Percentiles rank a stretch among this genome's conserved stretches.
These are phyloP conservation scores for Proctacanthus coquilletti DNA, from an alignment of 1,140 invertebrate genomes.

Conservation along the genomic window DNA sequence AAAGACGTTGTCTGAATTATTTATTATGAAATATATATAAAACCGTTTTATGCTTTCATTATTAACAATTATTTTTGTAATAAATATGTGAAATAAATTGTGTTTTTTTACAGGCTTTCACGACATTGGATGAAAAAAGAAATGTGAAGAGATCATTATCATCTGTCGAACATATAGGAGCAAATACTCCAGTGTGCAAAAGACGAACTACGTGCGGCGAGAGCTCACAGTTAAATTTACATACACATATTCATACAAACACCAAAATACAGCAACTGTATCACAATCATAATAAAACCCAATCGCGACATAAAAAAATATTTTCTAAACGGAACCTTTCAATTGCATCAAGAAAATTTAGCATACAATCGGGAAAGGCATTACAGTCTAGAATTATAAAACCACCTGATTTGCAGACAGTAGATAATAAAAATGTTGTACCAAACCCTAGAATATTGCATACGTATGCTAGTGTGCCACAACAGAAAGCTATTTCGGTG, in stretches of 20 bases:
- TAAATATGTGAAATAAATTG: too few species aligned
- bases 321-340: conserved; percentile 10
- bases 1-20: too few species aligned
- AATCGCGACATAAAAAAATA: conserved; percentile 6
- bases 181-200: too few species aligned
- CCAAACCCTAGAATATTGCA: neutral
- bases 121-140: neutral
- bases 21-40: too few species aligned
- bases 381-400: too few species aligned
- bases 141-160: neutral
- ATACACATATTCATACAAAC: neutral
- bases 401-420: too few species aligned
- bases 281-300: conserved; percentile 6
- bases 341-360: conserved; percentile 3
- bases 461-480: neutral
- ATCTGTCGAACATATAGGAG: too few species aligned
- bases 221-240: neutral
- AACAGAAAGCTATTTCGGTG: neutral
- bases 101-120: neutral
- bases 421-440: neutral
- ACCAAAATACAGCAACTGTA: conserved; percentile 2
- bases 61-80: too few species aligned
- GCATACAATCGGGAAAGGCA: too few species aligned
- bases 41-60: too few species aligned
- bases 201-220: neutral